Base-by-base conservation (phyloP, 92 coral and sea anemone species). In the Palythoa grandis region DNA sequence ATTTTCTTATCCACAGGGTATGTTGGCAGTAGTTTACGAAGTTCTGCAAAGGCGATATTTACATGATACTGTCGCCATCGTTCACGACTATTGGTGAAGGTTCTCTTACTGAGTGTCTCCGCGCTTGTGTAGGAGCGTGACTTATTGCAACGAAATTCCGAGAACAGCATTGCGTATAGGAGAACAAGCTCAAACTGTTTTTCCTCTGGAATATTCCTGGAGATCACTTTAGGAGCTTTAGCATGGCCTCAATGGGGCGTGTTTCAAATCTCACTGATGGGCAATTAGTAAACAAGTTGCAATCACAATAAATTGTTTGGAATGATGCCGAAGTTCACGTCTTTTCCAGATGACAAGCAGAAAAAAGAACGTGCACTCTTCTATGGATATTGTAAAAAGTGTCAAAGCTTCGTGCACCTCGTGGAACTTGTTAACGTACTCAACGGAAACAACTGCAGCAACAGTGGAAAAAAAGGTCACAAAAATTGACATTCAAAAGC, bases 41-140 rank as follows among this genome's bases (percentile, higher is more conserved):
- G 98, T 24, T 94, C 98, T 17, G 91, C 92, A 56, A 94, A 94
- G 14, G 98, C 98, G 70, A 89, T 76, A 70, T 94, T 94, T 5
- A 94, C 98, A 48, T 94, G 93, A 73, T 94, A 90, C 24, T 94
- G 98, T 25, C 98, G 60, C 98, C 98, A 94, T 39, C 98, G 85
- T 56, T 94, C 98, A 11, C 98, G 91, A 56, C 94, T 94, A 86
- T 94, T 94, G 10, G 98, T 94, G 56, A 90, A 92, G 22, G 87
- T 90, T 66, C 98, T 57, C 50, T 48, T 80, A 10, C 12, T 80
- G 60, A 80, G 38, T 8, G 85, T 38, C 53, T 66, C 61, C 11
- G 16, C n/a, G 5, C 74, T 35, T 19, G 43, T 52, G 8, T 22
- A 48, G 22, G 85, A 4, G 2, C 61, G 72, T 4, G 58, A 6